Percentiles rank a stretch among this genome's conserved stretches.
Conservation (phyloP, 2,888 invertebrate species). For the Crocallis elinguaria region DNA sequence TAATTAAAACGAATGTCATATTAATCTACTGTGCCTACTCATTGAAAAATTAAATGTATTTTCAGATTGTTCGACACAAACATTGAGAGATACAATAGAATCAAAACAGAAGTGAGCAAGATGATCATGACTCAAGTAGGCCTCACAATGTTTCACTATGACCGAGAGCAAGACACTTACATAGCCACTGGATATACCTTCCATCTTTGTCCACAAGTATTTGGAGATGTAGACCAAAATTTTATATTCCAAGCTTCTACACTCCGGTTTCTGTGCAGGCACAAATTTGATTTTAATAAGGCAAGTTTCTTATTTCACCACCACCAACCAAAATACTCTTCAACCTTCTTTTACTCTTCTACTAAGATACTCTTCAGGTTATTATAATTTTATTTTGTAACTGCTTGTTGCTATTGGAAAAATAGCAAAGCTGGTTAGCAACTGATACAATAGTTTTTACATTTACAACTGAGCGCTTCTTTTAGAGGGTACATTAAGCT, state of each 20-base stretch:
- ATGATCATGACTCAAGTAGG: constrained; percentile 89
- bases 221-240: constrained; percentile 85
- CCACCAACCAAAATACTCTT: no score
- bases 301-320: constrained; percentile 79
- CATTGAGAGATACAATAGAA: constrained; percentile 66
- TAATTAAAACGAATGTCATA: no score
- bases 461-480: no score
- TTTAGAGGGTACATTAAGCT: no score
- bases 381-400: no score
- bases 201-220: constrained; percentile 87
- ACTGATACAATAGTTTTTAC: no score
- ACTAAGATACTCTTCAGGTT: no score
- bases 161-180: constrained; percentile 85
- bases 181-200: constrained; percentile 87
- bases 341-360: no score
- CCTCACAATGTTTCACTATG: constrained; percentile 86
- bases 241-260: constrained; percentile 87
- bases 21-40: no score
- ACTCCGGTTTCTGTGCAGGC: constrained; percentile 85
- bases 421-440: no score
- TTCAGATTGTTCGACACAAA: constrained; percentile 74
- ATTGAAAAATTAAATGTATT: constrained; percentile 12
- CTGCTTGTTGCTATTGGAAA: no score
- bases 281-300: constrained; percentile 91
- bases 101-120: constrained; percentile 67